Evolutionary conservation across 1,140 invertebrate genomes (phyloP).

Genomic region (Drosophila rhopaloa): DNA sequence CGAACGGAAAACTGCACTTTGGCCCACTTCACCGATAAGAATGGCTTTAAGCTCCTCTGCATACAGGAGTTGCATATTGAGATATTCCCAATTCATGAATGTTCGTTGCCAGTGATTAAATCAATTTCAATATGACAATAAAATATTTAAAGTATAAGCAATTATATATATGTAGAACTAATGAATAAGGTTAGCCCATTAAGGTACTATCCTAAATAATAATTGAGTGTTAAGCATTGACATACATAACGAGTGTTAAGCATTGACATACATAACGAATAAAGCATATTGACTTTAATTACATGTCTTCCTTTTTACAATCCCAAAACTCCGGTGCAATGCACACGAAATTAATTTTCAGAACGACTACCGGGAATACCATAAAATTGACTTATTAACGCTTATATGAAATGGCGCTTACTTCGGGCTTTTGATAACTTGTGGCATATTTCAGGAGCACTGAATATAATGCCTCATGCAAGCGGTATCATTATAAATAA

Average conservation of each 20-base stretch:
- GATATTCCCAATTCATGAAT: neutral
- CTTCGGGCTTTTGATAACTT: conserved; percentile 41
- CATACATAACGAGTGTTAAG: neutral
- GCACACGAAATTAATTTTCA: conserved; percentile 15
- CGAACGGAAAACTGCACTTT: conserved; percentile 44
- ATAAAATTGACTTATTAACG: conserved; percentile 35
- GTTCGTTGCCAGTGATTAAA: neutral
- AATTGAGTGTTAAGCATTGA: too few relatives aligned
- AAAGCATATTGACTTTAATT: too few relatives aligned
- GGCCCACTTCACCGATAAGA: conserved; percentile 27
- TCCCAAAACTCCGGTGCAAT: neutral
- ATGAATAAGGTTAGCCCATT: too few relatives aligned
- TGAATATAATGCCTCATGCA: conserved; percentile 23
- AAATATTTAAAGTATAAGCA: neutral
- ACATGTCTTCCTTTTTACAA: neutral
- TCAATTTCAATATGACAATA: neutral
- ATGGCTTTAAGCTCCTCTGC: conserved; percentile 35
- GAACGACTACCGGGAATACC: conserved; percentile 5
- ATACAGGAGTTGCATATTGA: conserved; percentile 11
- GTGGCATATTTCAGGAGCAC: conserved; percentile 38
- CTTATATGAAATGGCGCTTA: conserved; percentile 35
- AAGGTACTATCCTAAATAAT: too few relatives aligned
- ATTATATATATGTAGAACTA: too few relatives aligned
- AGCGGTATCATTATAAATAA: conserved; percentile 74
- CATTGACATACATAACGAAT: neutral